A percentile compares a stretch with the other conserved stretches of the same genome.
phyloP scores from a whole-genome alignment of 2,113 vertebrate genomes.

The Psephotus haematonotus region DNA sequence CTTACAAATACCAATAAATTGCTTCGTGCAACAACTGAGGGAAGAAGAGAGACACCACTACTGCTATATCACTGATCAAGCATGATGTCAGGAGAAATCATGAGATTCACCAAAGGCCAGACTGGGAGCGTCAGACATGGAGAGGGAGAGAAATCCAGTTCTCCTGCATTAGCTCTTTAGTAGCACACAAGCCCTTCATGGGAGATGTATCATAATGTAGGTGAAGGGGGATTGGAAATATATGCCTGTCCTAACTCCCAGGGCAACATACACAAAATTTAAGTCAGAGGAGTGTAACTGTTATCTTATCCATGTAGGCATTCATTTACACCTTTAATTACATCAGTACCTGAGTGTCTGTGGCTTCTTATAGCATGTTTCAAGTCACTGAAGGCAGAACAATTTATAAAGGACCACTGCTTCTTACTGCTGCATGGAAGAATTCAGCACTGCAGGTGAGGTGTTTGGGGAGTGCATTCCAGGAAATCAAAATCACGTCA shows the following conservation, averaged over 20 bases:
- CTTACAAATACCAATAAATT: background rate
- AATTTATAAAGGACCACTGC: background rate
- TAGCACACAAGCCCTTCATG: accelerated
- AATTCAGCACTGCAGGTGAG: background rate
- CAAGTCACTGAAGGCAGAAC: background rate
- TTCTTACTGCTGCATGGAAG: background rate
- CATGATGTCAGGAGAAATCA: background rate
- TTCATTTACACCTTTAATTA: background rate
- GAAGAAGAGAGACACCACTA: background rate
- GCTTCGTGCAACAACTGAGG: background rate
- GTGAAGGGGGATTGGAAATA: background rate
- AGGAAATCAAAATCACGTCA: constrained; percentile 27
- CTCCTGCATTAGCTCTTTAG: background rate
- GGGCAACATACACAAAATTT: background rate
- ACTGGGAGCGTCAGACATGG: background rate
- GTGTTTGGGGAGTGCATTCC: background rate
- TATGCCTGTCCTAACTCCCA: background rate
- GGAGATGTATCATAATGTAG: background rate
- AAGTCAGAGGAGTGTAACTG: background rate
- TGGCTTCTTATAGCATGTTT: background rate
- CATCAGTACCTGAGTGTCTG: background rate
- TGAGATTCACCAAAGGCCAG: background rate
- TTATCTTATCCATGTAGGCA: background rate
- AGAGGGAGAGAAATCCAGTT: background rate
- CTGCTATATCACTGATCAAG: background rate